Base-by-base conservation (phyloP, 2,113 vertebrate genomes). In the Lontra canadensis region DNA sequence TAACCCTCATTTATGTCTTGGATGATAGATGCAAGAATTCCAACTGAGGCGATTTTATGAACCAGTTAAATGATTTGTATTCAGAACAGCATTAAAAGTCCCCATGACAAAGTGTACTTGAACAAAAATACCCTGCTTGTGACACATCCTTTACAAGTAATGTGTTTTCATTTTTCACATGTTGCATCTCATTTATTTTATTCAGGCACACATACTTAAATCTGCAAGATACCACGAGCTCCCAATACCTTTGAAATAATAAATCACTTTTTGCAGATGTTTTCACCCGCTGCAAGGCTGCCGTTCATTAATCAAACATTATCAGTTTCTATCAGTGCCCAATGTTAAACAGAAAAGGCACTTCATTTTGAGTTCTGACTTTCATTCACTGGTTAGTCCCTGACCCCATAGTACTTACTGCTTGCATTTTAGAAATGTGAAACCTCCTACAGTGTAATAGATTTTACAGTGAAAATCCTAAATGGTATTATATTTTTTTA, bases 181-280 rank as follows among this genome's bases (percentile, higher is more conserved):
- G 99, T 99, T 99, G 99, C 98, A 99, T 99, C 99, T 99, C 99
- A 99, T 99, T 99, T 99, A 99, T 99, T 99, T 99, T 98, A 98
- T 99, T 98, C 99, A 98, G 98, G 98, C 98, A 98, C 98, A 98
- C 98, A 98, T 93, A 98, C 98, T 98, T 98, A 98, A 99, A 99
- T 99, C 98, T 97, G 98, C 98, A 98, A 98, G 98, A 98, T 99
- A 99, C 20, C 52, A 76, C 98, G 98, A 97, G 98, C 98, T 98
- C 98, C 98, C 98, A 98, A 98, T 98, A 98, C 98, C 98, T 98
- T 90, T 96, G 98, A 99, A 99, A 99, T 98, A 99, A 99, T 99
- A 99, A 99, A 99, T 99, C 99, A 99, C 98, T 98, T 98, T 98
- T 98, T 98, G 98, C 98, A 98, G 98, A 99, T 98, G 98, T 98